phyloP scores from a whole-genome alignment of 2,888 invertebrate species.

The Nycteola revayana region DNA sequence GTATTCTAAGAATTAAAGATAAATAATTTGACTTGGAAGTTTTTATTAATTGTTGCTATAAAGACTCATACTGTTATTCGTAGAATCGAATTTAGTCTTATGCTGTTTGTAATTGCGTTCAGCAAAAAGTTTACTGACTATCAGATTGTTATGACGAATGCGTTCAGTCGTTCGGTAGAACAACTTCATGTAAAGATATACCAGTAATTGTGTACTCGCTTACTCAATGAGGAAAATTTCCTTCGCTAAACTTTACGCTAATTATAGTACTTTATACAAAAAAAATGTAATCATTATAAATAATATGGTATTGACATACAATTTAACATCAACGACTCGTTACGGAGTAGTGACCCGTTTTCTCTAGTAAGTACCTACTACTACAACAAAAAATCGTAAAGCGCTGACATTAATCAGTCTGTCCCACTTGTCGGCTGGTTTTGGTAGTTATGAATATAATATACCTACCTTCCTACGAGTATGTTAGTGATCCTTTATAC shows the following conservation, averaged over 20 bases:
- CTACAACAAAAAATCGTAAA: slow-evolving; percentile 48
- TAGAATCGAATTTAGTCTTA: slow-evolving; percentile 30
- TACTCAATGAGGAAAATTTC: slow-evolving; percentile 46
- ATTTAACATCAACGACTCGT: slow-evolving; percentile 27
- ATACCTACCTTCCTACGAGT: slow-evolving; percentile 12
- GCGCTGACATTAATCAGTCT: slow-evolving; percentile 47
- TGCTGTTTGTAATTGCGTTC: slow-evolving; percentile 50
- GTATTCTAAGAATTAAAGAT: slow-evolving; percentile 43
- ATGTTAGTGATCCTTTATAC: slow-evolving; percentile 24
- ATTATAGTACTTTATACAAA: too few species aligned
- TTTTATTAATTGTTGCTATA: slow-evolving; percentile 30
- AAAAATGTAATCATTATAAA: too few species aligned
- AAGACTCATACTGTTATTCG: slow-evolving; percentile 32
- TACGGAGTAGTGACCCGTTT: slow-evolving; percentile 45
- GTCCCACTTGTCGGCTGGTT: slow-evolving; percentile 59
- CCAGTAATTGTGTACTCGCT: too few species aligned
- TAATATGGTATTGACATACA: slow-evolving; percentile 4
- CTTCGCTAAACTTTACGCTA: too few species aligned
- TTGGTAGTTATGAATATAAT: slow-evolving; percentile 52
- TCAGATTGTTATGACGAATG: slow-evolving; percentile 55
- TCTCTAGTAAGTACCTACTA: slow-evolving; percentile 34
- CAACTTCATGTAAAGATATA: slow-evolving; percentile 44
- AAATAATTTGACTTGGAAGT: slow-evolving; percentile 40
- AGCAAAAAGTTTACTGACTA: slow-evolving; percentile 64
- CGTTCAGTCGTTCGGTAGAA: slow-evolving; percentile 62